Percentiles rank a stretch among this genome's conserved stretches.
Conservation (phyloP, 2,797 vertebrate species). For the Gadopsis marmoratus region DNA sequence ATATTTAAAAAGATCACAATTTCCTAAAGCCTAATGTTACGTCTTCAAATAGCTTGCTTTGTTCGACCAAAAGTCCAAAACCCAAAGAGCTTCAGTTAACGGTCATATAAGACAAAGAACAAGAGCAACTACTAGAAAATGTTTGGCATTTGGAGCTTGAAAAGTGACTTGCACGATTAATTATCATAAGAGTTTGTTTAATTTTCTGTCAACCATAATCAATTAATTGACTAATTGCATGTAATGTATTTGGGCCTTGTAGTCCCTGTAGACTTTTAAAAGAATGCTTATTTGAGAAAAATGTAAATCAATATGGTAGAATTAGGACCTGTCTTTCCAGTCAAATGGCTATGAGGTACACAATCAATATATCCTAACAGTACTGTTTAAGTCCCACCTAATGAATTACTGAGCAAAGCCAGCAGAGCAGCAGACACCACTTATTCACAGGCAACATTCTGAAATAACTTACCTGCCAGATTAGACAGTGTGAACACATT, state of each 20-base stretch:
- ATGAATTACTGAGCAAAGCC: not conserved
- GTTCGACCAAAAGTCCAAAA: not conserved
- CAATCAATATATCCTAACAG: not conserved
- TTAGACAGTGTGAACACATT: slow-evolving; percentile 94
- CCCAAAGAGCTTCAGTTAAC: not conserved
- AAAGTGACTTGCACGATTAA: not conserved
- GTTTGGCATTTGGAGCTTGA: not conserved
- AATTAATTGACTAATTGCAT: not conserved
- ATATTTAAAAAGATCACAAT: not conserved
- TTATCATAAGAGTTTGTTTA: not conserved
- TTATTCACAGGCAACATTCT: not conserved
- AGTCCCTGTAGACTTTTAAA: not conserved
- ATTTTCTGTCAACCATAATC: not conserved
- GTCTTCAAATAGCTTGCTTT: not conserved
- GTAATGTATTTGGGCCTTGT: not conserved
- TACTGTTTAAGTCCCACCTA: no score
- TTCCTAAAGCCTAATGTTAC: not conserved
- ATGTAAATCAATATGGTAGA: not conserved
- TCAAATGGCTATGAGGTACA: not conserved
- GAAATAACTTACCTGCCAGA: slow-evolving; percentile 86
- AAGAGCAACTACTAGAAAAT: not conserved
- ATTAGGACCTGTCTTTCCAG: not conserved
- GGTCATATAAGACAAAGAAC: not conserved
- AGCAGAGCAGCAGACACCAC: not conserved
- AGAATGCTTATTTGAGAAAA: not conserved